Conservation (phyloP, 2,888 invertebrate species). For the Tubulanus polymorphus region DNA sequence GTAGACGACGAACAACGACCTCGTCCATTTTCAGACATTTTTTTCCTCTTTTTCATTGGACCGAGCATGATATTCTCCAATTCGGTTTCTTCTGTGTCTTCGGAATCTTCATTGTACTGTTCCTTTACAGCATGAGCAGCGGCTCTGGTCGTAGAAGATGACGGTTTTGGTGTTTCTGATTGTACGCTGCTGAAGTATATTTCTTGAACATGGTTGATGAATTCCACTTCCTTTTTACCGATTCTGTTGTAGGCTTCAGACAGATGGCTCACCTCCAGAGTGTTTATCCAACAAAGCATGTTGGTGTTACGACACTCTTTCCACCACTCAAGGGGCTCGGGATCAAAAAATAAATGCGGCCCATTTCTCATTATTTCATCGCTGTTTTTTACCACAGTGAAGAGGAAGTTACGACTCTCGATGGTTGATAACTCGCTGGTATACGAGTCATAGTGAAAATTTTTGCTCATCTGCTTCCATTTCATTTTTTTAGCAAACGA, state of each 20-base stretch:
- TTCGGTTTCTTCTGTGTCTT: neutral
- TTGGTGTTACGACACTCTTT: neutral
- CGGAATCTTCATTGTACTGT: neutral
- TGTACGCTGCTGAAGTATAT: neutral
- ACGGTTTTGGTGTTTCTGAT: neutral
- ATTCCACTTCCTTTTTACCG: neutral
- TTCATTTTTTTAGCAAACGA: neutral
- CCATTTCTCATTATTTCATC: neutral
- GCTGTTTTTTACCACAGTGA: neutral
- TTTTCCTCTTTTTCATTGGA: neutral
- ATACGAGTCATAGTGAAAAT: neutral
- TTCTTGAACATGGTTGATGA: neutral
- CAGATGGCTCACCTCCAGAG: neutral
- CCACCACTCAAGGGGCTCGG: neutral
- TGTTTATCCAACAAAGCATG: conserved; percentile 2
- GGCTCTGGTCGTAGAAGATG: neutral
- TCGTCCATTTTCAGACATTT: neutral
- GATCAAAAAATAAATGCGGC: neutral
- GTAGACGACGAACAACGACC: neutral
- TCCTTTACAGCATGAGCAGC: neutral
- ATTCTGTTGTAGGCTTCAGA: neutral
- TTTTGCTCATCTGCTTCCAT: neutral
- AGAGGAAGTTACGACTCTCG: neutral
- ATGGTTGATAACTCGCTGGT: neutral
- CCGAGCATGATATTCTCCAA: neutral